Percentiles rank a stretch among this genome's conserved stretches.
phyloP scores from a whole-genome alignment of 2,797 vertebrate species.

The Xyrichtys novacula region DNA sequence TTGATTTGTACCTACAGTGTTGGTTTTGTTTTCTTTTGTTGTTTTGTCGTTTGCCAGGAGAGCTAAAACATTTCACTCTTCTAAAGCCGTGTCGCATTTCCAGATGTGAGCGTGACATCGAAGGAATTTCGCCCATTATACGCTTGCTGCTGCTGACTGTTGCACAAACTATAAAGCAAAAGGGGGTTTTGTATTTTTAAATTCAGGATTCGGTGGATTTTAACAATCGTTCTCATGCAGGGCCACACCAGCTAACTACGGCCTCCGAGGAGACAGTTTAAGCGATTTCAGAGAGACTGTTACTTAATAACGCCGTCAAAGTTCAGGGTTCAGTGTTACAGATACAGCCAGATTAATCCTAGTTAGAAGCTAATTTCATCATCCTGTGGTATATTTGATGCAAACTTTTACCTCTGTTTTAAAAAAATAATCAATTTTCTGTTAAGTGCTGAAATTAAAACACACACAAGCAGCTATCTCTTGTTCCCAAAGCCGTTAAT shows the following conservation, averaged over 20 bases:
- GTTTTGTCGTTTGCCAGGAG: constrained; percentile 13
- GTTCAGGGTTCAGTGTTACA: constrained; percentile 18
- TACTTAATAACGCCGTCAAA: constrained; percentile 20
- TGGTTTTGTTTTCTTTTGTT: constrained; percentile 1
- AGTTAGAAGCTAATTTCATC: constrained; percentile 23
- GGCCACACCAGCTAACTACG: constrained; percentile 6
- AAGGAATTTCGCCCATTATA: constrained; percentile 29
- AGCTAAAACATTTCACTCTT: constrained; percentile 35
- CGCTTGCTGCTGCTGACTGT: constrained; percentile 61
- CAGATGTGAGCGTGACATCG: constrained; percentile 20
- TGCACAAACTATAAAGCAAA: constrained; percentile 48
- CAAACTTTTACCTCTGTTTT: constrained; percentile 56
- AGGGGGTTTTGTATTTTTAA: constrained; percentile 19
- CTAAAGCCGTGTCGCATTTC: constrained; percentile 31
- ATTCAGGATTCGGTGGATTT: neutral
- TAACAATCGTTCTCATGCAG: constrained; percentile 16
- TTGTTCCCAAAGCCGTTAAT: constrained; percentile 40
- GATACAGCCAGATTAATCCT: constrained; percentile 14
- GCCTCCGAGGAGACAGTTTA: neutral
- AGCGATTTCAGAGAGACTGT: neutral
- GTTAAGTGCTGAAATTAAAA: constrained; percentile 22
- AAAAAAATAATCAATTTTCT: constrained; percentile 32
- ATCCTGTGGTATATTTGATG: constrained; percentile 47
- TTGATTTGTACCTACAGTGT: constrained; percentile 34
- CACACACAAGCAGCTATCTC: constrained; percentile 41